Evolutionary conservation across 2,888 invertebrate genomes (phyloP).

Genomic region (Ornithoptera alexandrae): DNA sequence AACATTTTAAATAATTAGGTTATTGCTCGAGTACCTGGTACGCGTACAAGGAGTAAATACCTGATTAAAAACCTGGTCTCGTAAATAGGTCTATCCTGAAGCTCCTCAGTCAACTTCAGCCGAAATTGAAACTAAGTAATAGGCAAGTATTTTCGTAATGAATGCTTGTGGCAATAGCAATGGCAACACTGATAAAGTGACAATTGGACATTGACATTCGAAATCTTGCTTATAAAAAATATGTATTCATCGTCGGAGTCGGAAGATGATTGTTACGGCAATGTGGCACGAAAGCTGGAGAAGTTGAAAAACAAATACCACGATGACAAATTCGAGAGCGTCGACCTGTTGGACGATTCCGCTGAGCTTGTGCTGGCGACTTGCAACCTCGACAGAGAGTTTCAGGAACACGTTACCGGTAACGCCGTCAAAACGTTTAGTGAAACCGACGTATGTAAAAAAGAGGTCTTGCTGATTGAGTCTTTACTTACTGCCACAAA

Average conservation of each 20-base stretch:
- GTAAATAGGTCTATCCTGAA: too few relatives aligned
- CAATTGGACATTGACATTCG: not conserved
- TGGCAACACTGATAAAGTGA: too few relatives aligned
- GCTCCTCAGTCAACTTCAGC: too few relatives aligned
- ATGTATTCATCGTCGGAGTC: conserved; percentile 60
- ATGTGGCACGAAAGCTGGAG: conserved; percentile 55
- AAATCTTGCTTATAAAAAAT: not conserved
- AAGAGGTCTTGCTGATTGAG: not conserved
- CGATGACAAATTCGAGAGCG: conserved; percentile 43
- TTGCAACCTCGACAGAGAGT: not conserved
- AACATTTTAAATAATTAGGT: too few relatives aligned
- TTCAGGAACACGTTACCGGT: conserved; percentile 11
- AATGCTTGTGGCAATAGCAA: too few relatives aligned
- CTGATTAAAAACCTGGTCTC: too few relatives aligned
- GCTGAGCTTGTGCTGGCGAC: not conserved
- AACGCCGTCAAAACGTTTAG: not conserved
- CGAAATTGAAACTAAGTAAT: too few relatives aligned
- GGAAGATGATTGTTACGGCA: conserved; percentile 68
- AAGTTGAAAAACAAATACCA: conserved; percentile 49
- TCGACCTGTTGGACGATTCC: conserved; percentile 40
- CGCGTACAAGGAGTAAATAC: too few relatives aligned
- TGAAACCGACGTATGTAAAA: not conserved
- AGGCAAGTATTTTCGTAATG: too few relatives aligned
- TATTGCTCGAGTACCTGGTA: too few relatives aligned
- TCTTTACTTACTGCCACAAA: conserved; percentile 2